phyloP scores from a whole-genome alignment of 1,140 invertebrate species.

The Thaumetopoea pityocampa region DNA sequence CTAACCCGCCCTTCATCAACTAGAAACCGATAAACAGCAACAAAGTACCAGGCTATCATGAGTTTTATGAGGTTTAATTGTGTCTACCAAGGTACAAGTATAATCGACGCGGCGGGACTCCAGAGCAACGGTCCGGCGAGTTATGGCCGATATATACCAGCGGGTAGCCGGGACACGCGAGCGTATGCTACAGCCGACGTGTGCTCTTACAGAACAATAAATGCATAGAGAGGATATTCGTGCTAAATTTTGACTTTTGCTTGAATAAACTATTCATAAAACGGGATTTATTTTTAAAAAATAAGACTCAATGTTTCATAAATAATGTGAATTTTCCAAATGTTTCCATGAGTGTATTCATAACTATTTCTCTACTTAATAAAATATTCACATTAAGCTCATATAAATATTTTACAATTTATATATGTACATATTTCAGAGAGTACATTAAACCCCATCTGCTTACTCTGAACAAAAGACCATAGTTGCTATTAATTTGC shows the following conservation, averaged over 20 bases:
- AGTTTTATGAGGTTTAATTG: conserved; percentile 41
- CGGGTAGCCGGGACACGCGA: conserved; percentile 25
- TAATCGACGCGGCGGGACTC: conserved; percentile 34
- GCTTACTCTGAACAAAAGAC: too few species aligned
- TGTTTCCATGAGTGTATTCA: too few species aligned
- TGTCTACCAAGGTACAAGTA: conserved; percentile 18
- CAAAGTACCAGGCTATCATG: conserved; percentile 28
- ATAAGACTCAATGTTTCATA: too few species aligned
- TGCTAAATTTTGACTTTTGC: background rate
- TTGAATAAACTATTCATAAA: background rate
- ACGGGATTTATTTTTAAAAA: too few species aligned
- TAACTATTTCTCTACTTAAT: too few species aligned
- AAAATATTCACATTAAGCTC: too few species aligned
- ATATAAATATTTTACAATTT: too few species aligned
- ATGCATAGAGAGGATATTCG: conserved; percentile 2
- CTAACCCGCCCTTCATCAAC: too few species aligned
- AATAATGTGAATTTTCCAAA: too few species aligned
- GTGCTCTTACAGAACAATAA: conserved; percentile 15
- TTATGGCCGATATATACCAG: conserved; percentile 29
- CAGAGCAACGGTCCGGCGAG: conserved; percentile 21
- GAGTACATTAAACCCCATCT: too few species aligned
- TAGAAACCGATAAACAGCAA: conserved; percentile 17
- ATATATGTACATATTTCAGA: too few species aligned
- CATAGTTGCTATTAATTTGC: too few species aligned
- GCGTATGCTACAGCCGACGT: conserved; percentile 20